Percentiles rank a stretch among this genome's conserved stretches.
Evolutionary conservation across 1,140 invertebrate species (phyloP).

Genomic region (Zaprionus gabonicus): DNA sequence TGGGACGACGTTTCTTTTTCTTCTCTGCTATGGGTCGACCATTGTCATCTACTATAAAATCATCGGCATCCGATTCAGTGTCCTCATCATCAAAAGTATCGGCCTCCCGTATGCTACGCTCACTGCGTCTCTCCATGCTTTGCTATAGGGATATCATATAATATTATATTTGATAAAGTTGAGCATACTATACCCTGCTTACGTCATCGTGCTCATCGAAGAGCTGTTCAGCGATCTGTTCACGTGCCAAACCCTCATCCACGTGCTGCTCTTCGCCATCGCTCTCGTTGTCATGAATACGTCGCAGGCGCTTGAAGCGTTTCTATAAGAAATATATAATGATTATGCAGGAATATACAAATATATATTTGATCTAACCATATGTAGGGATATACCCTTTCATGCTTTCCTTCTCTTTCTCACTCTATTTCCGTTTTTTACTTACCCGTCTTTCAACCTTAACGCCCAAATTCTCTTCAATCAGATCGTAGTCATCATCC

Average conservation of each 20-base stretch:
- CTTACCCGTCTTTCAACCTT: conserved; percentile 94
- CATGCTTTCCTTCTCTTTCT: background rate
- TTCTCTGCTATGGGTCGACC: conserved; percentile 95
- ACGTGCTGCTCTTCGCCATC: conserved; percentile 91
- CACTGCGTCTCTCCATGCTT: conserved; percentile 92
- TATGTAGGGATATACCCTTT: background rate
- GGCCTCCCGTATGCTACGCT: conserved; percentile 87
- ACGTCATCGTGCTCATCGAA: conserved; percentile 94
- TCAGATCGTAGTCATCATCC: conserved; percentile 98
- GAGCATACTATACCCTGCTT: conserved; percentile 79
- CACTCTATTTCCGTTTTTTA: background rate
- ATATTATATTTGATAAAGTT: background rate
- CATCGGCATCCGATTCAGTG: conserved; percentile 95
- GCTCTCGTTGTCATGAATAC: conserved; percentile 95
- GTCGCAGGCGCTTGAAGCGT: conserved; percentile 93
- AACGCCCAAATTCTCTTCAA: conserved; percentile 99
- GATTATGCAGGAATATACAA: background rate
- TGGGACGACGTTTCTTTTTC: conserved; percentile 93
- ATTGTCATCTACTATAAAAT: conserved; percentile 99
- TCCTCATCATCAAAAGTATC: conserved; percentile 91
- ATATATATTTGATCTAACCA: background rate
- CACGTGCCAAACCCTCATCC: conserved; percentile 90
- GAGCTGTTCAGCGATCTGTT: conserved; percentile 95
- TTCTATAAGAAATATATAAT: conserved; percentile 86
- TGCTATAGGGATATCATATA: conserved; percentile 70